These are phyloP conservation scores for Electrophaes corylata DNA, from an alignment of 2,888 invertebrate species.

Conservation along the genomic window DNA sequence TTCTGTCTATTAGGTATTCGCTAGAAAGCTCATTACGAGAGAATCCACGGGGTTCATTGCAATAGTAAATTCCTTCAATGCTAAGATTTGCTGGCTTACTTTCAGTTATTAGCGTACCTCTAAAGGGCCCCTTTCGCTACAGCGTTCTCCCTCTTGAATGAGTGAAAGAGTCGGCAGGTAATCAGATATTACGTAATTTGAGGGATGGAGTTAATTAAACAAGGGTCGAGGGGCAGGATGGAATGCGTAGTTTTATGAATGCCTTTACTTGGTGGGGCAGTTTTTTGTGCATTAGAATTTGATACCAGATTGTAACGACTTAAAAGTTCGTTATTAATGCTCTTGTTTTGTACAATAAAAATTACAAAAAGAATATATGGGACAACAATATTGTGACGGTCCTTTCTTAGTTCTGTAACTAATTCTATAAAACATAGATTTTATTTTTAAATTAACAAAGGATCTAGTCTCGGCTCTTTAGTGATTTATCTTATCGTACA, in stretches of 20 bases:
- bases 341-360: constrained; percentile 14
- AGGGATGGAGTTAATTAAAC: constrained; percentile 39
- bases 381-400: neutral
- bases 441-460: too few species aligned
- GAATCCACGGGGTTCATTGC: neutral
- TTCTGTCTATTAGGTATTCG: neutral
- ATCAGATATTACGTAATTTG: constrained; percentile 20
- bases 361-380: neutral
- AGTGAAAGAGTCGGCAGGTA: constrained; percentile 29
- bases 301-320: constrained; percentile 22
- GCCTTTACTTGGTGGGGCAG: constrained; percentile 23
- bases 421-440: too few species aligned
- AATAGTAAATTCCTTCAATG: constrained; percentile 2
- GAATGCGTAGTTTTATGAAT: constrained; percentile 36
- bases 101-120: constrained; percentile 31
- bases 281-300: constrained; percentile 29
- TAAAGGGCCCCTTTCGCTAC: constrained; percentile 23
- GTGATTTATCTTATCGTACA: too few species aligned
- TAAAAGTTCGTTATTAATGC: constrained; percentile 8
- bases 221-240: constrained; percentile 34
- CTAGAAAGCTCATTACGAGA: neutral
- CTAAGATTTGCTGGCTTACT: constrained; percentile 19
- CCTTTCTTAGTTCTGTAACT: too few species aligned
- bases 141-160: constrained; percentile 33
- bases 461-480: too few species aligned